These are phyloP conservation scores for Tiliacea aurago DNA, from an alignment of 2,888 invertebrate genomes.

Conservation along the genomic window DNA sequence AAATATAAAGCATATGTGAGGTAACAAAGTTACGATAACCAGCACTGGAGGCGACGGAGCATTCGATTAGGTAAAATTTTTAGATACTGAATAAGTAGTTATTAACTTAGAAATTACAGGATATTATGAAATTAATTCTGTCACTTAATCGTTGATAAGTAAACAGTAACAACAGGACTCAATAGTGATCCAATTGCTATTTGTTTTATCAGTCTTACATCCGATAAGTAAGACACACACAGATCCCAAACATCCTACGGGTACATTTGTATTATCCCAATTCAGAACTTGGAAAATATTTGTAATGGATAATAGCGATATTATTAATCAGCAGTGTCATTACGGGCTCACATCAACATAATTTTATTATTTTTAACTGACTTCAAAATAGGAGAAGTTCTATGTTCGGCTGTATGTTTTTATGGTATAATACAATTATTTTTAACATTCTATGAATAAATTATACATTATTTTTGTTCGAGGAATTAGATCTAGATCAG, in stretches of 20 bases:
- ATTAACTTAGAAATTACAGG: too few relatives aligned
- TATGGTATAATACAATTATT: too few relatives aligned
- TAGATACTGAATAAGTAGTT: too few relatives aligned
- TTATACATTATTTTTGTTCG: too few relatives aligned
- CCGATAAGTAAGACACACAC: background rate
- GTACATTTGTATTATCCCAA: background rate
- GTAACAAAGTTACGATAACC: background rate
- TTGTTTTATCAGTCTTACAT: background rate
- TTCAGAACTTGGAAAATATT: background rate
- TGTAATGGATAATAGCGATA: too few relatives aligned
- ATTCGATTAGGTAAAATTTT: slow-evolving; percentile 3
- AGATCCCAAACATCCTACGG: too few relatives aligned
- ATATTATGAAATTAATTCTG: too few relatives aligned
- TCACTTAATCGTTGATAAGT: background rate
- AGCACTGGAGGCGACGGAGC: background rate
- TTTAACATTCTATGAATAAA: too few relatives aligned
- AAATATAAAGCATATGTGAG: background rate
- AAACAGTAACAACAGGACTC: background rate
- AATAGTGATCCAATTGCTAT: background rate
- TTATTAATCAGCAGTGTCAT: background rate
- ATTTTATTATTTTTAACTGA: background rate
- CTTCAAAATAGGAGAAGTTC: too few relatives aligned
- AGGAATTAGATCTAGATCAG: too few relatives aligned
- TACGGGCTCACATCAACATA: background rate
- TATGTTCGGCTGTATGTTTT: too few relatives aligned